These are phyloP conservation scores for Saccopteryx leptura DNA, from an alignment of 2,113 vertebrate species.

Conservation along the genomic window DNA sequence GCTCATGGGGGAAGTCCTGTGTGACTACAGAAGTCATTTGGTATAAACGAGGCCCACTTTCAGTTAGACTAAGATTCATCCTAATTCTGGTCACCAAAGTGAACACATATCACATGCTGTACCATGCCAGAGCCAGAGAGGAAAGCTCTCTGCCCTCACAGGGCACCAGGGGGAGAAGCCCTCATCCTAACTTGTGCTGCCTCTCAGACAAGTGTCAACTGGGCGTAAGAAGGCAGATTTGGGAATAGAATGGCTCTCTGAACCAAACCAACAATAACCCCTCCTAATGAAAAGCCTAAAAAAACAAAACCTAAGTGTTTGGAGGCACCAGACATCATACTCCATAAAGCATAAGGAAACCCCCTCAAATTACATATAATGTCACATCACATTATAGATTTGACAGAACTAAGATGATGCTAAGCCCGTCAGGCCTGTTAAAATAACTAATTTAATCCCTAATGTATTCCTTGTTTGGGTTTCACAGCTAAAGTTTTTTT, in stretches of 20 bases:
- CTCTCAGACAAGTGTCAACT: too few relatives aligned
- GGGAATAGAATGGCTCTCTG: neutral
- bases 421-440: neutral
- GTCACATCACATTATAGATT: neutral
- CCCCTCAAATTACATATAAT: neutral
- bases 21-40: accelerated
- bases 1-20: neutral
- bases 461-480: neutral
- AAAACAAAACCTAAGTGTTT: neutral
- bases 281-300: neutral
- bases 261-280: neutral
- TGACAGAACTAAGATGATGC: neutral
- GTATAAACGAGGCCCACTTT: neutral
- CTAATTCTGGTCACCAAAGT: accelerated
- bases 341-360: neutral
- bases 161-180: neutral
- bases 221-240: neutral
- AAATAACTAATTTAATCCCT: neutral
- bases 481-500: neutral
- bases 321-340: neutral
- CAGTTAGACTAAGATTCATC: neutral
- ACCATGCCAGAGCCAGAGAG: neutral
- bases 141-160: neutral
- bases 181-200: neutral
- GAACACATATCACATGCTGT: neutral